A percentile compares a stretch with the other conserved stretches of the same genome.
Conservation (phyloP, 2,888 invertebrate genomes). For the Beris morrisii region DNA sequence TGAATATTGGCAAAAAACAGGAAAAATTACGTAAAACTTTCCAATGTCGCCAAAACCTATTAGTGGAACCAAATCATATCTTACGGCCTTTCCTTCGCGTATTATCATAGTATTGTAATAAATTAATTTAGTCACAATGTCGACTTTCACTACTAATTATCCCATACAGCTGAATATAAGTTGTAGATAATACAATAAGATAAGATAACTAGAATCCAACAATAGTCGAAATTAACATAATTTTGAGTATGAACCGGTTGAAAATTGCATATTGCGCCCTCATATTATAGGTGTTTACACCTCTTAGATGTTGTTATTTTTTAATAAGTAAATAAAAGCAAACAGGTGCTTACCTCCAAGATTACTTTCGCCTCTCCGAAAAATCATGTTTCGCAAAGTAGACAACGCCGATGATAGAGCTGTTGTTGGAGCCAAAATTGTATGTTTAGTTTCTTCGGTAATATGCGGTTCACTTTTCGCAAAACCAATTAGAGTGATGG, state of each 20-base stretch:
- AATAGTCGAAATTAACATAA: background rate
- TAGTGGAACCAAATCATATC: too few relatives aligned
- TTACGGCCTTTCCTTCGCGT: background rate
- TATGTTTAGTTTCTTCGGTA: slow-evolving; percentile 1
- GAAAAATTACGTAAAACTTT: too few relatives aligned
- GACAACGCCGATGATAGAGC: background rate
- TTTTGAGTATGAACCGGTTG: background rate
- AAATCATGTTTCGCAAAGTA: too few relatives aligned
- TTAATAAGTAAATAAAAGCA: too few relatives aligned
- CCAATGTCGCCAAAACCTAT: too few relatives aligned
- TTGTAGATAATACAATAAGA: background rate
- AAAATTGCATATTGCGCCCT: too few relatives aligned
- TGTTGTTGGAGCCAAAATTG: background rate
- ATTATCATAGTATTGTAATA: background rate
- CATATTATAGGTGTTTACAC: too few relatives aligned
- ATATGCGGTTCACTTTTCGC: slow-evolving; percentile 1
- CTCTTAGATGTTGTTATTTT: too few relatives aligned
- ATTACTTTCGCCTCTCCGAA: too few relatives aligned
- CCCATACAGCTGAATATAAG: background rate
- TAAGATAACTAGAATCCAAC: background rate
- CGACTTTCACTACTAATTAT: background rate
- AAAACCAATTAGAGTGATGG: background rate
- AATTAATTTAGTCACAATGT: background rate
- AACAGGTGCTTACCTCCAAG: too few relatives aligned
- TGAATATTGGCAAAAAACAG: too few relatives aligned